A percentile compares a stretch with the other conserved stretches of the same genome.
phyloP scores from a whole-genome alignment of 35 echinoderm and acorn worm genomes.

The Heliocidaris tuberculata region DNA sequence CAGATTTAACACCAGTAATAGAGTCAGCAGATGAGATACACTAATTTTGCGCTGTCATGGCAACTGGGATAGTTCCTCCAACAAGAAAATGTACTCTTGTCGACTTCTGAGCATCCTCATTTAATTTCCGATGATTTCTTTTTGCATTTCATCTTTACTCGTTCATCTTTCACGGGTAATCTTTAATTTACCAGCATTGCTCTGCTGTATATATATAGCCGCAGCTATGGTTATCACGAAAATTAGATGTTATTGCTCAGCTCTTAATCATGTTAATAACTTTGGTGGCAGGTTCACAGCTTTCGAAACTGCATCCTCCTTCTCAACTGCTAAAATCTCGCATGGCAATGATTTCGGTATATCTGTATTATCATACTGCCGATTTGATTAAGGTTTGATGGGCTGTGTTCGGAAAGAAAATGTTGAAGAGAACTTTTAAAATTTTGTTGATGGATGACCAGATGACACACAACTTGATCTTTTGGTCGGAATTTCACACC shows the following conservation, averaged over 20 bases:
- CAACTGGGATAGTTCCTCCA: not conserved
- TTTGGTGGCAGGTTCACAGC: not conserved
- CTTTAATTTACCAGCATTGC: not conserved
- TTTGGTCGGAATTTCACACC: not conserved
- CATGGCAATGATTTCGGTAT: not conserved
- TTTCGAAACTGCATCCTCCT: not conserved
- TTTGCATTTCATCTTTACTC: not conserved
- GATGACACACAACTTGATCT: not conserved
- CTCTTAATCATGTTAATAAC: not conserved
- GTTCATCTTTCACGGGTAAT: not conserved
- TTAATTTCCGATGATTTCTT: not conserved
- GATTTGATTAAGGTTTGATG: not conserved
- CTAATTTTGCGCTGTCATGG: not conserved
- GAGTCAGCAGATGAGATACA: not conserved
- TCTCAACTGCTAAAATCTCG: not conserved
- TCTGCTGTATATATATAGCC: not conserved
- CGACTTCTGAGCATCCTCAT: not conserved
- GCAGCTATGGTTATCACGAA: not conserved
- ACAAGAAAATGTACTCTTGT: not conserved
- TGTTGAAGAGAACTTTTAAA: no score
- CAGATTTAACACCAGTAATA: not conserved
- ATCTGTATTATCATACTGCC: not conserved
- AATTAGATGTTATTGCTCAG: not conserved
- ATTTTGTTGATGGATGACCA: not conserved
- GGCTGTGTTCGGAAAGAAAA: no score